Evolutionary conservation across 2,113 vertebrate species (phyloP), one percentile per base, ranked within the genome.

Genomic region (Pholis gunnellus): DNA sequence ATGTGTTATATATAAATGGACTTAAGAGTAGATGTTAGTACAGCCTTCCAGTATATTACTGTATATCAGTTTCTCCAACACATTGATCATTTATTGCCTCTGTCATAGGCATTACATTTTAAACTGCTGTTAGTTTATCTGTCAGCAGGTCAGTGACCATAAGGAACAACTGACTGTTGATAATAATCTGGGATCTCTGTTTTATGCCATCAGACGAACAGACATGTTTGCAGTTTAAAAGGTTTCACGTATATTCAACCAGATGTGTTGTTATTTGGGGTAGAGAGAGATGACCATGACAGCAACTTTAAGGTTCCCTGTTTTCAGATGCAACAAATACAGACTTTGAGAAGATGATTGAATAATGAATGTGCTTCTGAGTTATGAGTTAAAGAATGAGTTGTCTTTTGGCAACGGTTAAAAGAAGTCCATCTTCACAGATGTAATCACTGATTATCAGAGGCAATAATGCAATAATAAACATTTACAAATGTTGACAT

Each of bases 401-500:
- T 31, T 57, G 67, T 84, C 78, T 70, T 25, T 69, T 83, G 65
- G 74, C 60, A 72, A 48, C 79, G 38, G 60, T 67, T 77, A 65
- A 64, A 70, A 54, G 38, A 50, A 44, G 40, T 69, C 81, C 77
- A 50, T 75, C 75, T 75, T 89, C 60, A 88, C 52, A 81, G 64
- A 57, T 75, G n/a, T 27, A 71, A 68, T 84, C 64, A 75, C 64
- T 56, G 81, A 86, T 76, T 66, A 81, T 69, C 10, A 22, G 61
- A 74, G 70, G 18, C 5, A n/a, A n/a, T n/a, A n/a, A n/a, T n/a
- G n/a, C n/a, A 40, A 66, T 79, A 60, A 80, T 64, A 75, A 78
- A 67, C 75, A 61, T 38, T 83, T 36, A 79, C 69, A 70, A 83
- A 75, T 75, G 88, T 84, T 91, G 83, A 85, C 79, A 78, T 82